phyloP scores from a whole-genome alignment of 2,113 vertebrate genomes.

The Galbula dea region DNA sequence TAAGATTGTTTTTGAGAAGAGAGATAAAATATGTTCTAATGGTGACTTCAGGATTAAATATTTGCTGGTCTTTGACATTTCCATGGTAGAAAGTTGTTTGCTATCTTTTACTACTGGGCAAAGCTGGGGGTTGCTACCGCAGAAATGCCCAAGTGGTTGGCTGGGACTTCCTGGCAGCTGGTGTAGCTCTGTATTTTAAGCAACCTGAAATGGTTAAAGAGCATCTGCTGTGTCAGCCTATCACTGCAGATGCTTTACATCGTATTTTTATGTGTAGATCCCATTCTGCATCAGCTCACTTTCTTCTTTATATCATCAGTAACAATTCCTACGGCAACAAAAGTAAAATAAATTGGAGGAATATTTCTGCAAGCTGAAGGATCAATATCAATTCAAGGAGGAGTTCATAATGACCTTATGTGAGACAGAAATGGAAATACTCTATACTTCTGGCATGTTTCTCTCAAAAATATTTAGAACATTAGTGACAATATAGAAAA shows the following conservation, averaged over 20 bases:
- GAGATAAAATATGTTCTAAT: background rate
- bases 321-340: slow-evolving; percentile 55
- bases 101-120: background rate
- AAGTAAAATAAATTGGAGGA: slow-evolving; percentile 60
- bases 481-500: slow-evolving; percentile 73
- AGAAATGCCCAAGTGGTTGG: background rate
- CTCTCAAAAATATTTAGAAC: slow-evolving; percentile 77
- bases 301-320: slow-evolving; percentile 46
- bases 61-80: slow-evolving; percentile 12
- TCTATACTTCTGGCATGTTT: slow-evolving; percentile 65
- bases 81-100: background rate
- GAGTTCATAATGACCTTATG: slow-evolving; percentile 64
- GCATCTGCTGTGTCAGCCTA: slow-evolving; percentile 48
- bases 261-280: slow-evolving; percentile 16
- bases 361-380: slow-evolving; percentile 62
- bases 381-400: slow-evolving; percentile 72
- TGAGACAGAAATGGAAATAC: slow-evolving; percentile 69
- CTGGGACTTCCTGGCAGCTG: background rate
- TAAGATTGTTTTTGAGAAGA: slow-evolving; percentile 38
- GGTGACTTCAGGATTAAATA: background rate
- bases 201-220: slow-evolving; percentile 49
- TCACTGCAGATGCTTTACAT: background rate
- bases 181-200: background rate
- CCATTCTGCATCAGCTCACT: slow-evolving; percentile 48
- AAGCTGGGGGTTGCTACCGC: background rate